phyloP scores from a whole-genome alignment of 2,888 invertebrate genomes.

The Hydrotaea cyrtoneurina region DNA sequence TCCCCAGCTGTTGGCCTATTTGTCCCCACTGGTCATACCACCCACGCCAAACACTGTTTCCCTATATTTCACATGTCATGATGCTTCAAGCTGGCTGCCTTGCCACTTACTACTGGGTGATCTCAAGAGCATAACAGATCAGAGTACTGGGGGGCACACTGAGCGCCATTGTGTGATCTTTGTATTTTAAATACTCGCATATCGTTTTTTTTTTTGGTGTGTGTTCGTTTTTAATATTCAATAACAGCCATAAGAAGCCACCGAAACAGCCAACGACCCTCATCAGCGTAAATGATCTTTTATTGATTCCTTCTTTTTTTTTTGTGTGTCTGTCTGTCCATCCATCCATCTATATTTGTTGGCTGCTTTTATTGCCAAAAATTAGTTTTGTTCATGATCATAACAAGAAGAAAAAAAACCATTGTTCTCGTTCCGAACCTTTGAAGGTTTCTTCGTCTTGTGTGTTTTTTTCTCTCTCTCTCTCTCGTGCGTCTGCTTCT shows the following conservation, averaged over 20 bases:
- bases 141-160: not conserved
- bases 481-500: no score
- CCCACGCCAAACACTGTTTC: not conserved
- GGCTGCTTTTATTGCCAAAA: constrained; percentile 32
- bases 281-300: constrained; percentile 64
- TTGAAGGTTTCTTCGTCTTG: constrained; percentile 25
- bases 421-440: constrained; percentile 6
- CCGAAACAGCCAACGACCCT: not conserved
- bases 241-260: constrained; percentile 34
- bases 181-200: constrained; percentile 23
- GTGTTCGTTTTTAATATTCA: constrained; percentile 41
- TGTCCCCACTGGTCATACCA: not conserved
- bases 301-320: constrained; percentile 31
- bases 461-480: not conserved
- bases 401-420: not conserved
- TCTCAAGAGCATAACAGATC: constrained; percentile 20
- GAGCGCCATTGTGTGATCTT: constrained; percentile 12
- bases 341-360: not conserved
- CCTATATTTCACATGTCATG: constrained; percentile 2
- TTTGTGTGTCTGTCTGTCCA: not conserved
- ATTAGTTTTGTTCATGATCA: not conserved
- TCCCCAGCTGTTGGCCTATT: no score
- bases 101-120: constrained; percentile 39
- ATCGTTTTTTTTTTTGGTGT: no score
- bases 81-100: not conserved